These are phyloP conservation scores for Crotalus viridis DNA, from an alignment of 2,113 vertebrate genomes.

Conservation along the genomic window DNA sequence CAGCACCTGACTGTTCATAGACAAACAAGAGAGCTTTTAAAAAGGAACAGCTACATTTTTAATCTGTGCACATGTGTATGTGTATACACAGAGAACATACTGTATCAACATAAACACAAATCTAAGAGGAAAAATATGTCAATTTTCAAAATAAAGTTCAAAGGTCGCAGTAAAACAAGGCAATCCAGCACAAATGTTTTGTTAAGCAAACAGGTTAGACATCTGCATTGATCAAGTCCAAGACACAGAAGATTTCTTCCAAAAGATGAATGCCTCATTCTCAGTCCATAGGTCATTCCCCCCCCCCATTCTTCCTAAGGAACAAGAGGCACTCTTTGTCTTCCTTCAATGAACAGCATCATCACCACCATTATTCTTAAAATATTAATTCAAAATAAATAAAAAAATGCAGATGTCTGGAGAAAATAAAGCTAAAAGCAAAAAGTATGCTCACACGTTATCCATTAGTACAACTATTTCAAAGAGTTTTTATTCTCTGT, in stretches of 20 bases:
- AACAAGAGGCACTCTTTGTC: neutral
- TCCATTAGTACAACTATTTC: neutral
- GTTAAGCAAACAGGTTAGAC: neutral
- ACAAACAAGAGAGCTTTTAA: constrained; percentile 14
- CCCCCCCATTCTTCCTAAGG: neutral
- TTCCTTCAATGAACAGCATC: neutral
- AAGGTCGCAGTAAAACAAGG: neutral
- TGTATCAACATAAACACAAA: neutral
- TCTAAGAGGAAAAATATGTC: neutral
- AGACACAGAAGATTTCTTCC: neutral
- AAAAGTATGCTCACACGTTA: neutral
- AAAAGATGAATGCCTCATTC: neutral
- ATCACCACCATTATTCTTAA: neutral
- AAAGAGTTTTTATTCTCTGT: neutral
- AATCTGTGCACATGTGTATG: neutral
- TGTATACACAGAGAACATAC: neutral
- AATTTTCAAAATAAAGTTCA: neutral
- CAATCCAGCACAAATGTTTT: neutral
- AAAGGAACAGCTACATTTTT: neutral
- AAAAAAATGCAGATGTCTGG: neutral
- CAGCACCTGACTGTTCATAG: neutral
- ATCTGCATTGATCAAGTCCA: neutral
- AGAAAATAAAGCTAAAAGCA: neutral
- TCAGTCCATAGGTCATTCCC: neutral
- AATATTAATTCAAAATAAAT: neutral